Conservation (phyloP, 1,140 invertebrate species). For the Pectinophora gossypiella region DNA sequence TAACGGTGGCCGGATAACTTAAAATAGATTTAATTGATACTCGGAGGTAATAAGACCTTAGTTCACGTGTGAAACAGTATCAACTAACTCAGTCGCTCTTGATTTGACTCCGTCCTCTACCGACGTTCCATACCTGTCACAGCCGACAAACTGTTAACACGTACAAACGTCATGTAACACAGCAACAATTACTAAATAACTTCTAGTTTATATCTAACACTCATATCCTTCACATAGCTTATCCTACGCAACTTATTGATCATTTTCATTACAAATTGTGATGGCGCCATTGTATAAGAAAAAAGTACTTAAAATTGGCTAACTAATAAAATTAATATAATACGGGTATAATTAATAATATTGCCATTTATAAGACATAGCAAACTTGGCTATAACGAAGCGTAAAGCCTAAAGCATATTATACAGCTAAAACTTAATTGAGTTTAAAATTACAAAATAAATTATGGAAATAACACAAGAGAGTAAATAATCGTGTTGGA, state of each 20-base stretch:
- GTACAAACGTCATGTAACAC: slow-evolving; percentile 31
- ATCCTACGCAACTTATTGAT: slow-evolving; percentile 43
- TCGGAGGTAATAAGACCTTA: slow-evolving; percentile 73
- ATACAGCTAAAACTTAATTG: slow-evolving; percentile 62
- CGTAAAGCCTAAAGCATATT: slow-evolving; percentile 56
- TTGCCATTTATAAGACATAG: slow-evolving; percentile 42
- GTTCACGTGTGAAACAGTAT: slow-evolving; percentile 58
- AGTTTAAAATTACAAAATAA: slow-evolving; percentile 51
- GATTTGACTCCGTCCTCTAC: slow-evolving; percentile 33
- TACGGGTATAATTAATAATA: slow-evolving; percentile 51
- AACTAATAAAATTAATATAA: slow-evolving; percentile 55
- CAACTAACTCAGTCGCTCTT: slow-evolving; percentile 64
- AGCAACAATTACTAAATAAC: slow-evolving; percentile 55
- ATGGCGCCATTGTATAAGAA: slow-evolving; percentile 48
- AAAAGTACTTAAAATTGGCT: slow-evolving; percentile 63
- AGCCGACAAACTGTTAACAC: no score
- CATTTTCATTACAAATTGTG: slow-evolving; percentile 47
- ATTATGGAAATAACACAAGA: slow-evolving; percentile 57
- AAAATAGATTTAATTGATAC: slow-evolving; percentile 71
- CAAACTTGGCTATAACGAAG: slow-evolving; percentile 53
- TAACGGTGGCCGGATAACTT: slow-evolving; percentile 27
- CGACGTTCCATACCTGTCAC: slow-evolving; percentile 24
- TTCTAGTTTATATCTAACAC: slow-evolving; percentile 47
- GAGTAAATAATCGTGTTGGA: slow-evolving; percentile 44
- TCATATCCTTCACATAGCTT: slow-evolving; percentile 47